phyloP scores from a whole-genome alignment of 2,113 vertebrate genomes.

The Hemicordylus capensis region DNA sequence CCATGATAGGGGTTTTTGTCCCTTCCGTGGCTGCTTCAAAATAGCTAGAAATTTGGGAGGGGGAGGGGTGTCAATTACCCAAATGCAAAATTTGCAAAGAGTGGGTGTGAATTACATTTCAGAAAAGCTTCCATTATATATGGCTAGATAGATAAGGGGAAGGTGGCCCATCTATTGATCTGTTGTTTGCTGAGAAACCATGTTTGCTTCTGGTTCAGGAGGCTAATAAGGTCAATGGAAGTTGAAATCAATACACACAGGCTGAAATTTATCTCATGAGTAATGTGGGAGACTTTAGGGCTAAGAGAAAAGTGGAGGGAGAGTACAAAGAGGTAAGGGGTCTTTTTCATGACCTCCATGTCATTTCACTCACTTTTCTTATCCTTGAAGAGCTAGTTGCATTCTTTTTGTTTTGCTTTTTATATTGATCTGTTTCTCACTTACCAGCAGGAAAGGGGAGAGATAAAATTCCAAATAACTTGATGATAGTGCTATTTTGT shows the following conservation, averaged over 20 bases:
- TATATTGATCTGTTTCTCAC: background rate
- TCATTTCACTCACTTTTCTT: background rate
- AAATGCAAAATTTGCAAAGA: background rate
- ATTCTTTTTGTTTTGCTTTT: background rate
- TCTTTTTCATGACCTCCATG: background rate
- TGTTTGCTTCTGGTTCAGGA: background rate
- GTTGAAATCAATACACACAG: background rate
- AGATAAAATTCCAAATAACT: background rate
- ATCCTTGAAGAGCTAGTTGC: background rate
- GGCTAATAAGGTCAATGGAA: background rate
- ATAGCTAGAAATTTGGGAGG: background rate
- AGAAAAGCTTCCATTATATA: background rate
- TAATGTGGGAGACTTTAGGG: background rate
- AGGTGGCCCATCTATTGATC: background rate
- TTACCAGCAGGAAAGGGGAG: background rate
- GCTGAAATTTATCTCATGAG: conserved; percentile 1
- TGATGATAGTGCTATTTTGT: background rate
- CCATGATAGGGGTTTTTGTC: too few species aligned
- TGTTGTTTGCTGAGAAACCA: background rate
- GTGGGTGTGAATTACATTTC: background rate
- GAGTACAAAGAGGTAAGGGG: background rate
- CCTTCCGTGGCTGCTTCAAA: background rate
- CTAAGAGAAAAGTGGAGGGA: background rate
- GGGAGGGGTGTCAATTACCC: background rate
- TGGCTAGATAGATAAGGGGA: background rate